phyloP scores from a whole-genome alignment of 37 sponge, comb jelly and placozoan genomes.

The Theonella swinhoei region DNA sequence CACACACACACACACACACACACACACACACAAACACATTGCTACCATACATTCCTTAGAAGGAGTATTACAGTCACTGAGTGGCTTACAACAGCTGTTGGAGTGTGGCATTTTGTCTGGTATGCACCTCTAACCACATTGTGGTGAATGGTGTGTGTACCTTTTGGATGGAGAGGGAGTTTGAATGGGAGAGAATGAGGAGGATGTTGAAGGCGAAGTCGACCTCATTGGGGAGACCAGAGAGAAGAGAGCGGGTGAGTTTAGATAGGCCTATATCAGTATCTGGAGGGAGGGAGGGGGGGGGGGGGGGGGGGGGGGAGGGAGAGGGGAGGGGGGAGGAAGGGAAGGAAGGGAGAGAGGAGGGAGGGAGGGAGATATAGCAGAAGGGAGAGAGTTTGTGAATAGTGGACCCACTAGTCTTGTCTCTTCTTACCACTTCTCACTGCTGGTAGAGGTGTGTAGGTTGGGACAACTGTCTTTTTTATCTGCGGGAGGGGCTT shows the following conservation, averaged over 20 bases:
- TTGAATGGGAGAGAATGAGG: slow-evolving; percentile 55
- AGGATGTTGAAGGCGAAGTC: slow-evolving; percentile 80
- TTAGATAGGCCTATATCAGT: background rate
- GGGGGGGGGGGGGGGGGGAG: slow-evolving; percentile 1
- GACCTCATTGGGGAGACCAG: slow-evolving; percentile 87
- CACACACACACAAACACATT: no score
- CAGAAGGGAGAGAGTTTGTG: background rate
- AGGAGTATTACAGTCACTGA: no score
- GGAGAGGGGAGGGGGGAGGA: background rate
- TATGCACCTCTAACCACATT: no score
- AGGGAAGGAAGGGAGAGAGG: background rate
- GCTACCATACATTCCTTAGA: no score
- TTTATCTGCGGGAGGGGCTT: background rate
- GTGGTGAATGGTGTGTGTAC: no score
- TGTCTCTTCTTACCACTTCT: background rate
- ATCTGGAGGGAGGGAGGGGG: background rate
- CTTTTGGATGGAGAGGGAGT: slow-evolving; percentile 19
- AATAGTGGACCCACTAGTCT: no score
- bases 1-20: no score
- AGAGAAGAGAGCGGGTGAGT: slow-evolving; percentile 55
- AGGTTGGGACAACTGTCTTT: background rate
- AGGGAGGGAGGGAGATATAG: background rate
- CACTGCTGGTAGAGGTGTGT: background rate
- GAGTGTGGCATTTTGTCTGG: no score
- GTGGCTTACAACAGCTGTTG: no score